Conservation (phyloP, 2,113 vertebrate genomes). For the Isichthys henryi region DNA sequence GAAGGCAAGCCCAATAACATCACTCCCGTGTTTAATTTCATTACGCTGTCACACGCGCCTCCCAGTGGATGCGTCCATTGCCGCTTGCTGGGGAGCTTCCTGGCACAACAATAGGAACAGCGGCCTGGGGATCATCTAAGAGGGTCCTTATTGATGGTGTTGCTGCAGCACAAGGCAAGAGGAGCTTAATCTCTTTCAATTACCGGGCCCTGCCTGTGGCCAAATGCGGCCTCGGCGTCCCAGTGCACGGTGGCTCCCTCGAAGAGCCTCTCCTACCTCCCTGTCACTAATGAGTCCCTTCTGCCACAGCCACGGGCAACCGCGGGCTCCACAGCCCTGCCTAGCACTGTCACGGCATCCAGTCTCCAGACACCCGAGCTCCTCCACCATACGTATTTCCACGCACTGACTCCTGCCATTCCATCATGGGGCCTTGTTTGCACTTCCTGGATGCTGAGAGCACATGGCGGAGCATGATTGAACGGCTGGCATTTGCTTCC, state of each 20-base stretch:
- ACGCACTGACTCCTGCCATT: background rate
- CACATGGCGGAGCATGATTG: background rate
- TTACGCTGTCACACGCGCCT: background rate
- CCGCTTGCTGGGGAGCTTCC: conserved; percentile 16
- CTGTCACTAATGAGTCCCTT: conserved; percentile 32
- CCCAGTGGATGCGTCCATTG: conserved; percentile 5
- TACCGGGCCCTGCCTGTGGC: conserved; percentile 30
- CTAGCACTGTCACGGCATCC: background rate
- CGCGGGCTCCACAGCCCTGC: background rate
- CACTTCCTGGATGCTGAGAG: background rate
- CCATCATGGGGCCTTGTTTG: background rate
- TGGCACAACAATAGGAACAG: conserved; percentile 28
- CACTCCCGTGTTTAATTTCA: conserved; percentile 29
- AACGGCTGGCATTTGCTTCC: background rate
- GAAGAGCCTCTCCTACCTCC: conserved; percentile 21
- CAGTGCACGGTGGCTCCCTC: background rate
- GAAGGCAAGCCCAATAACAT: conserved; percentile 7
- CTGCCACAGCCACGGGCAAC: conserved; percentile 3
- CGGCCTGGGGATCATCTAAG: conserved; percentile 24
- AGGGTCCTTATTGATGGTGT: conserved; percentile 36
- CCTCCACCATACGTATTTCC: background rate
- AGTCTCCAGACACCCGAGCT: background rate
- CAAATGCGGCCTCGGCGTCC: conserved; percentile 11
- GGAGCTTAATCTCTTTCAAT: conserved; percentile 46
- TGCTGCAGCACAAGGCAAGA: conserved; percentile 30